These are phyloP conservation scores for Zaprionus capensis DNA, from an alignment of 1,140 invertebrate species.

Conservation along the genomic window DNA sequence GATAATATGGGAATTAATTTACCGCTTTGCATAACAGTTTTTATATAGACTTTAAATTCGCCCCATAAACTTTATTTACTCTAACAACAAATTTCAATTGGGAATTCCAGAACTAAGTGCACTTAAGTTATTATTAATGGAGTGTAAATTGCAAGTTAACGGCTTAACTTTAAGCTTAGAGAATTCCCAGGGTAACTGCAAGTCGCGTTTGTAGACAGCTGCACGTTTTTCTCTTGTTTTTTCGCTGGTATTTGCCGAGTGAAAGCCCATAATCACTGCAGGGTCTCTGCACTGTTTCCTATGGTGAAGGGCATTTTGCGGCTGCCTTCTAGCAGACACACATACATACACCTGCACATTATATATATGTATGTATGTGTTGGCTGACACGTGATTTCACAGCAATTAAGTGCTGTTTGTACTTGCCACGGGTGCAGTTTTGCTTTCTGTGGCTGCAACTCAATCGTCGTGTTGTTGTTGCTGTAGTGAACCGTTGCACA, in stretches of 20 bases:
- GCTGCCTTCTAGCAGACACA: constrained; percentile 7
- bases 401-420: constrained; percentile 65
- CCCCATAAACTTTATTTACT: neutral
- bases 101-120: too few species aligned
- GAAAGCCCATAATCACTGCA: constrained; percentile 41
- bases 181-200: neutral
- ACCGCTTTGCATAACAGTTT: neutral
- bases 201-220: neutral
- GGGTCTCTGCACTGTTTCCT: constrained; percentile 26
- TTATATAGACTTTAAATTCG: neutral
- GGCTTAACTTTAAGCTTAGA: too few species aligned
- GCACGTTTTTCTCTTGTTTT: neutral
- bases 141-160: too few species aligned
- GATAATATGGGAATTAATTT: neutral
- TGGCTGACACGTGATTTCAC: constrained; percentile 67
- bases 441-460: constrained; percentile 26
- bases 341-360: neutral
- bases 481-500: constrained; percentile 28
- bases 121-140: too few species aligned
- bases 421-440: constrained; percentile 36
- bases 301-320: constrained; percentile 21
- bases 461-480: constrained; percentile 16
- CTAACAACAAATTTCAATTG: too few species aligned
- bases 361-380: constrained; percentile 10
- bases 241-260: constrained; percentile 20